These are phyloP conservation scores for Chrysopa pallens DNA, from an alignment of 1,140 invertebrate species.

Conservation along the genomic window DNA sequence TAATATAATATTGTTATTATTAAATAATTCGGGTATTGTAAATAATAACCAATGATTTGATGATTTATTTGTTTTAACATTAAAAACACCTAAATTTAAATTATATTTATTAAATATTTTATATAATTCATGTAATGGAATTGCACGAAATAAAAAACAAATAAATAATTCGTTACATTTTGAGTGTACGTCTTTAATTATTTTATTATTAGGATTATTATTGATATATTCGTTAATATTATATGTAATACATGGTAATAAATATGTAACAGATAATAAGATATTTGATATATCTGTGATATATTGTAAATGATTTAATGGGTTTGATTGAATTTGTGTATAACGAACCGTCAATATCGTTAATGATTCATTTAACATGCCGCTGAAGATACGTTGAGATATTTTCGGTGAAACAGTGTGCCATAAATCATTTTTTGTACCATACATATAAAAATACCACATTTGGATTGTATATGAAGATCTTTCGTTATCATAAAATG, in stretches of 20 bases:
- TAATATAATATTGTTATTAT: constrained; percentile 22
- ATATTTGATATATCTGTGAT: constrained; percentile 57
- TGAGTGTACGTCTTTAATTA: constrained; percentile 52
- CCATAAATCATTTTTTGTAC: constrained; percentile 59
- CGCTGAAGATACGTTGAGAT: constrained; percentile 58
- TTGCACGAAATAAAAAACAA: constrained; percentile 47
- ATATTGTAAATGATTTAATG: constrained; percentile 25
- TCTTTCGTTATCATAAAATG: constrained; percentile 45
- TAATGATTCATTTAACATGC: constrained; percentile 63
- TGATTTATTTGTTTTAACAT: constrained; percentile 1
- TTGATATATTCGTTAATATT: constrained; percentile 34
- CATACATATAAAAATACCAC: constrained; percentile 74
- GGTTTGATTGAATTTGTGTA: constrained; percentile 34
- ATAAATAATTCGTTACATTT: constrained; percentile 58
- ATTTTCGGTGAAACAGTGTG: constrained; percentile 62
- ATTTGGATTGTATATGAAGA: constrained; percentile 63
- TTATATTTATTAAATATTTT: constrained; percentile 31
- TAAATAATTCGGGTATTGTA: constrained; percentile 38
- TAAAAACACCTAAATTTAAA: not conserved
- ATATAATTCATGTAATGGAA: constrained; percentile 47
- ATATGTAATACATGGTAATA: constrained; percentile 41
- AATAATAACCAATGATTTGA: constrained; percentile 43
- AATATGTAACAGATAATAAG: constrained; percentile 45
- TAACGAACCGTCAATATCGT: constrained; percentile 56
- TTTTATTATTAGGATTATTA: constrained; percentile 33